Conservation (phyloP, 2,888 invertebrate species). For the Serrognathus titanus region DNA sequence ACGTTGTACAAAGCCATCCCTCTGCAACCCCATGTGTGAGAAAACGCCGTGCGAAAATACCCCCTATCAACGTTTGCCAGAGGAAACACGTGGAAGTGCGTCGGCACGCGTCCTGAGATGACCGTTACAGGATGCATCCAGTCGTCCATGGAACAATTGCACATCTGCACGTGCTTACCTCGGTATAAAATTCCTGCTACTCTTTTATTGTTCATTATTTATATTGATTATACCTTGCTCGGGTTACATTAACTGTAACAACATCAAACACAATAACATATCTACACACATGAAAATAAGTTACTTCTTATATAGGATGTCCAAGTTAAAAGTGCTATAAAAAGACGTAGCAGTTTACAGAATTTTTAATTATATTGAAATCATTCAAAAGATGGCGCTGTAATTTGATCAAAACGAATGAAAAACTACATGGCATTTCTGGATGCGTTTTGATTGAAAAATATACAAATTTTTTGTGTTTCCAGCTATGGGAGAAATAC, state of each 20-base stretch:
- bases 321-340: too few species aligned
- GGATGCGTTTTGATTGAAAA: too few species aligned
- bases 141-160: constrained; percentile 36
- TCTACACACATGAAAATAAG: too few species aligned
- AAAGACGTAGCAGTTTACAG: too few species aligned
- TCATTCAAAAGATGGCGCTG: too few species aligned
- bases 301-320: too few species aligned
- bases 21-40: constrained; percentile 31
- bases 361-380: too few species aligned
- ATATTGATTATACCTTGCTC: background rate
- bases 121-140: constrained; percentile 42
- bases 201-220: background rate
- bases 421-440: too few species aligned
- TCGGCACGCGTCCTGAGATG: constrained; percentile 43
- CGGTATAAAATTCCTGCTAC: background rate
- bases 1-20: constrained; percentile 34
- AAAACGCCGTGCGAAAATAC: constrained; percentile 23
- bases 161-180: constrained; percentile 42
- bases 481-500: too few species aligned
- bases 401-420: too few species aligned
- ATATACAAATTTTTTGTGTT: too few species aligned
- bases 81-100: constrained; percentile 26
- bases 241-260: background rate
- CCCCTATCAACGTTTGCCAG: constrained; percentile 20
- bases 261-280: too few species aligned